Evolutionary conservation across 2,797 vertebrate species (phyloP), one percentile per base, ranked within the genome.

Genomic region (Syngnathus rostellatus): DNA sequence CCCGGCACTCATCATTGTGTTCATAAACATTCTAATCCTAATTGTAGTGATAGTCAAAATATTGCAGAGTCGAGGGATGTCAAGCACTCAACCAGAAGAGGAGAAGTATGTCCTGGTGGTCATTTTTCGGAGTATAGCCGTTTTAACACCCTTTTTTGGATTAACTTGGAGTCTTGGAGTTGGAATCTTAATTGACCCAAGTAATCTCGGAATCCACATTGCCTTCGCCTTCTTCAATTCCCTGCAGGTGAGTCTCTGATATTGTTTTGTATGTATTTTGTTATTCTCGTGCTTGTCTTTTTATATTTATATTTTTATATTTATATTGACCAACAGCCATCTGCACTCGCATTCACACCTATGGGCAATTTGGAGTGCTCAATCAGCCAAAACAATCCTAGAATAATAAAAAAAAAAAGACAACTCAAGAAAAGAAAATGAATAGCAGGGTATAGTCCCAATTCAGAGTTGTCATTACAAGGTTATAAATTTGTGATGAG

Each of bases 161-260:
- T 86, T 96, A 61, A 98, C 96, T 0, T 98, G 96, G 96, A 89
- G 90, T 64, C 90, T 98, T 21, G 96, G 96, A 66, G 63, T 94
- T 0, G 87, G 84, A 72, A 84, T 67, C 37, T 23, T 90, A 70
- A 1, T 10, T 0, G 0, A 17, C 2, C 69, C 75, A 12, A 0
- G 0, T 0, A 59, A 79, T 0, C 1, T 0, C 19, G 85, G 74
- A 60, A 58, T 87, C n/a, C 79, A 89, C 2, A 63, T 82, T 46
- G 1, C 84, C 31, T 91, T 90, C 40, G 77, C 89, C 48, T 68
- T 90, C 71, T 86, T 89, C 70, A 91, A 91, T 64, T 90, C 89
- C 62, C 62, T 90, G 14, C 90, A 91, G 88, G 89, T 91, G 89
- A 8, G 45, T 64, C 45, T 23, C 39, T 16, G n/a, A 25, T 60